phyloP scores from a whole-genome alignment of 2,113 vertebrate species.

The Lamprotornis superbus region DNA sequence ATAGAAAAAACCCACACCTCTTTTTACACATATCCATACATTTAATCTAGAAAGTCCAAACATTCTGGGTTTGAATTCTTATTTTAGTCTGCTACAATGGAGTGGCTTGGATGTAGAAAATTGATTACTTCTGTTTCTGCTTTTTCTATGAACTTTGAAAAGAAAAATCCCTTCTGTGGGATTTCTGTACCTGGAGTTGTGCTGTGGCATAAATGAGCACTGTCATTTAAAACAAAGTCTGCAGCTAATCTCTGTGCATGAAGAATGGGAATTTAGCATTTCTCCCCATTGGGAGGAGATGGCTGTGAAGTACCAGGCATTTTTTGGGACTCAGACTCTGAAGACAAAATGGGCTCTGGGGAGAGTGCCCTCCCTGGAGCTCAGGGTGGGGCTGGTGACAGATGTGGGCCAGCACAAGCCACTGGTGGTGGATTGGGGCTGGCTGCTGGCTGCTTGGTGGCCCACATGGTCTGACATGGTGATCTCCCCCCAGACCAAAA shows the following conservation, averaged over 20 bases:
- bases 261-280: background rate
- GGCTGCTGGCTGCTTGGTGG: slow-evolving; percentile 1
- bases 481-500: background rate
- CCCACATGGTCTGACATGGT: background rate
- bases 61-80: background rate
- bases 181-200: background rate
- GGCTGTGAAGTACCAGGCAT: background rate
- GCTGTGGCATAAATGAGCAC: background rate
- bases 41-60: background rate
- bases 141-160: background rate
- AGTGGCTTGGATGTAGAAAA: background rate
- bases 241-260: background rate
- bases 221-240: background rate
- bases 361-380: background rate
- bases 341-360: background rate
- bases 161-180: background rate
- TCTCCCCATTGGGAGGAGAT: background rate
- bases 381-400: background rate
- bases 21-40: background rate
- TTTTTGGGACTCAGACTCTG: background rate
- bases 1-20: background rate
- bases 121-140: background rate
- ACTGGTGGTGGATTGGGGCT: background rate
- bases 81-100: background rate
- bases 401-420: background rate